A percentile compares a stretch with the other conserved stretches of the same genome.
Conservation (phyloP, 2,113 vertebrate species). For the Andinoacara biseriatus region DNA sequence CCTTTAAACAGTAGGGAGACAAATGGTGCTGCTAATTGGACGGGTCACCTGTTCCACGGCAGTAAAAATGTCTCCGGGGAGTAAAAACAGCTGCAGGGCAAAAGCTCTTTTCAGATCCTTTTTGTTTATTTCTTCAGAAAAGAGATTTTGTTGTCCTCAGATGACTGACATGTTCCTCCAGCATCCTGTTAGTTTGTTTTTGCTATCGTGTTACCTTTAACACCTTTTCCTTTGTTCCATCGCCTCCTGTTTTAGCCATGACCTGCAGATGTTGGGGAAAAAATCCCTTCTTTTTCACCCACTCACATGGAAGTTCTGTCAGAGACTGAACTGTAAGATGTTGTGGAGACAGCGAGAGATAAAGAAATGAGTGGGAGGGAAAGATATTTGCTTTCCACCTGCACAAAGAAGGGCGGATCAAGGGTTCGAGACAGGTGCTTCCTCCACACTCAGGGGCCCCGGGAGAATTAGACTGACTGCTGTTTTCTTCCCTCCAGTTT, state of each 20-base stretch:
- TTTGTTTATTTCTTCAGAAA: background rate
- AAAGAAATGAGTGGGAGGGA: slow-evolving; percentile 23
- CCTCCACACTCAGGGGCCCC: slow-evolving; percentile 42
- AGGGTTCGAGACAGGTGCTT: slow-evolving; percentile 68
- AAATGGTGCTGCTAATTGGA: slow-evolving; percentile 29
- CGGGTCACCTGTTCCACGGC: slow-evolving; percentile 45
- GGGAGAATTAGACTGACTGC: slow-evolving; percentile 49
- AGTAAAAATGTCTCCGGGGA: slow-evolving; percentile 31
- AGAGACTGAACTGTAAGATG: background rate
- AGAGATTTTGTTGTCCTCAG: background rate
- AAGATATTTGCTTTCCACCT: slow-evolving; percentile 68
- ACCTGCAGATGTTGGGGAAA: background rate
- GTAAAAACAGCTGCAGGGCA: background rate
- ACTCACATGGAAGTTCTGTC: background rate
- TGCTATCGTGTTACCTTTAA: background rate
- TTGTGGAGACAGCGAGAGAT: background rate
- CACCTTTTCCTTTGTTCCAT: background rate
- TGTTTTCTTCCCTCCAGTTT: slow-evolving; percentile 45
- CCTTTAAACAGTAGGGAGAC: slow-evolving; percentile 14
- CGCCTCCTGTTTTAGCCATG: background rate
- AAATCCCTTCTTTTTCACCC: background rate
- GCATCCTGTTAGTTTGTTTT: background rate
- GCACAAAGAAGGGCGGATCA: slow-evolving; percentile 53
- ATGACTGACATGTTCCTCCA: background rate
- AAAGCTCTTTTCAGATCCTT: background rate